These are phyloP conservation scores for Panorpa germanica DNA, from an alignment of 2,888 invertebrate species.

Conservation along the genomic window DNA sequence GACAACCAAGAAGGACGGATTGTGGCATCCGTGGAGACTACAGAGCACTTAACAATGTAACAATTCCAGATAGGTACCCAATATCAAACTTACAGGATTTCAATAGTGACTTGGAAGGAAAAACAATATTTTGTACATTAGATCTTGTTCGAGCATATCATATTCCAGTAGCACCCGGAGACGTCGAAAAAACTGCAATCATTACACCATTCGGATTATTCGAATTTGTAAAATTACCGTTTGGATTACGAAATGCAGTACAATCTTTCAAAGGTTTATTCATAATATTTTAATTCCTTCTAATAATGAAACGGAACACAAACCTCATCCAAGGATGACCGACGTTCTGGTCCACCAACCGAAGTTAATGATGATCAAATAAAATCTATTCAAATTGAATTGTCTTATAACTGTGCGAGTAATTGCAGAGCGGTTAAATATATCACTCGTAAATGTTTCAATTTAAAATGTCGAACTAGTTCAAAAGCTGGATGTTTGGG, in stretches of 20 bases:
- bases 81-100: constrained; percentile 10
- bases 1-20: neutral
- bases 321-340: too few species aligned
- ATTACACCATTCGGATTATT: constrained; percentile 20
- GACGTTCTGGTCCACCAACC: too few species aligned
- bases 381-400: too few species aligned
- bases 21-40: constrained; percentile 8
- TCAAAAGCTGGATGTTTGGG: too few species aligned
- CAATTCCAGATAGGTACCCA: constrained; percentile 9
- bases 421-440: too few species aligned
- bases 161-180: constrained; percentile 17
- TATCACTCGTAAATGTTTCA: too few species aligned
- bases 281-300: too few species aligned
- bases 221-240: constrained; percentile 17
- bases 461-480: too few species aligned
- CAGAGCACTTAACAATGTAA: constrained; percentile 7
- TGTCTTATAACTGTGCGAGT: too few species aligned
- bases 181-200: constrained; percentile 22
- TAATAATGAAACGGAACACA: too few species aligned
- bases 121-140: constrained; percentile 13
- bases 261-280: too few species aligned
- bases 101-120: constrained; percentile 1
- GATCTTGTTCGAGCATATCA: constrained; percentile 17
- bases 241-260: constrained; percentile 18
- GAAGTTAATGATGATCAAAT: too few species aligned